phyloP scores from a whole-genome alignment of 2,113 vertebrate species.

The Neofelis nebulosa region DNA sequence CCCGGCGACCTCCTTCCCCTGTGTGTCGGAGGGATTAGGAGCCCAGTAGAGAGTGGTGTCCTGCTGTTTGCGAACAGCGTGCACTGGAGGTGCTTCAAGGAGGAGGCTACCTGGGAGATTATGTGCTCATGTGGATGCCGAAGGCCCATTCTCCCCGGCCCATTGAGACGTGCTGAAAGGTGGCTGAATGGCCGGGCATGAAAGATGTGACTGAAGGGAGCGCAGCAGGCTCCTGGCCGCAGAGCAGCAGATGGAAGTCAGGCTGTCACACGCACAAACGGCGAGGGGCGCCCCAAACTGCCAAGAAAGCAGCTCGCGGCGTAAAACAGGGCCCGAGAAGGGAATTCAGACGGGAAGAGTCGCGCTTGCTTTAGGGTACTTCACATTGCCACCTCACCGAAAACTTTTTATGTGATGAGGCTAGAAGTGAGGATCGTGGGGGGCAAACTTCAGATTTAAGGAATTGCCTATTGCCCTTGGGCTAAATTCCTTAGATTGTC shows the following conservation, averaged over 20 bases:
- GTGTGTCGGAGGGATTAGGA: constrained; percentile 84
- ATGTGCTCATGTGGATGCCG: not conserved
- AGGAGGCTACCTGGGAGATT: constrained; percentile 78
- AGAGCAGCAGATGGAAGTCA: not conserved
- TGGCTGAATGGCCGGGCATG: constrained; percentile 1
- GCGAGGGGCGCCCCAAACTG: not conserved
- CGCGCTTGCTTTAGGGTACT: not conserved
- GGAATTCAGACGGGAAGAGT: not conserved
- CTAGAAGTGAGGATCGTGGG: not conserved
- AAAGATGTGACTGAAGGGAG: constrained; percentile 19
- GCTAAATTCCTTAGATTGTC: not conserved
- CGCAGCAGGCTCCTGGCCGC: constrained; percentile 6
- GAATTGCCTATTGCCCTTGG: not conserved
- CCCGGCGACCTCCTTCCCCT: constrained; percentile 65
- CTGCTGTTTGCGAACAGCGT: constrained; percentile 79
- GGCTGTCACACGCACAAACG: not conserved
- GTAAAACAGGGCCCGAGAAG: not conserved
- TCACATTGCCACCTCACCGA: not conserved
- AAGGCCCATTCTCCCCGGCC: constrained; percentile 49
- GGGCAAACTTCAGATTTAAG: not conserved
- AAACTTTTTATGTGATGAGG: not conserved
- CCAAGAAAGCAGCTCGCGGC: not conserved
- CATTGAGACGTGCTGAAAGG: constrained; percentile 60
- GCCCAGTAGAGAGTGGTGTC: constrained; percentile 78
- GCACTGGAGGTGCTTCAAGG: constrained; percentile 77